phyloP scores from a whole-genome alignment of 2,888 invertebrate species.

The Embidobia sp. region DNA sequence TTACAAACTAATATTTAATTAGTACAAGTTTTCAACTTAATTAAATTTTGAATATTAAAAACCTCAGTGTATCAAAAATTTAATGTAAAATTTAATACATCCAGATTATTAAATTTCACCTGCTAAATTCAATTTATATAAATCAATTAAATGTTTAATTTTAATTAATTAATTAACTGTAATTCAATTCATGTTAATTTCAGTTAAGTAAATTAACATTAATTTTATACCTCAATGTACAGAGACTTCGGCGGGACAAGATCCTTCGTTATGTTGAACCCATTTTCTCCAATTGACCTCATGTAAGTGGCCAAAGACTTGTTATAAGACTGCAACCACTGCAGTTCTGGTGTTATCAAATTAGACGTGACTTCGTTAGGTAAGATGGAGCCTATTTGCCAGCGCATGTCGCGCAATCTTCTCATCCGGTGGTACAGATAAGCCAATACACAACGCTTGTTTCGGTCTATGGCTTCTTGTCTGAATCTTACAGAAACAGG shows the following conservation, averaged over 20 bases:
- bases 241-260: conserved; percentile 95
- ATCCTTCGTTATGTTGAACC: conserved; percentile 93
- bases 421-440: conserved; percentile 92
- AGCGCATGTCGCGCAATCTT: conserved; percentile 92
- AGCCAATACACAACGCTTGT: conserved; percentile 93
- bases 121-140: no score
- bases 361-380: conserved; percentile 92
- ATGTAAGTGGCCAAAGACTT: conserved; percentile 93
- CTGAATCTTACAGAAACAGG: conserved; percentile 87
- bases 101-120: no score
- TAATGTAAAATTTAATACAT: no score
- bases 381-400: conserved; percentile 97
- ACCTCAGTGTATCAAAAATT: no score
- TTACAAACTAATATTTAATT: no score
- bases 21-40: no score
- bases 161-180: no score
- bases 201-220: not conserved
- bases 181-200: not conserved
- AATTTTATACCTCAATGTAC: conserved; percentile 89
- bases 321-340: conserved; percentile 95
- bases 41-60: no score
- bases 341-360: conserved; percentile 90
- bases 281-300: conserved; percentile 92
- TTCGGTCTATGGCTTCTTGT: conserved; percentile 92
- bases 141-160: no score